Percentiles rank a stretch among this genome's conserved stretches.
phyloP scores from a whole-genome alignment of 2,888 invertebrate genomes.

The Nomada goodeniana region DNA sequence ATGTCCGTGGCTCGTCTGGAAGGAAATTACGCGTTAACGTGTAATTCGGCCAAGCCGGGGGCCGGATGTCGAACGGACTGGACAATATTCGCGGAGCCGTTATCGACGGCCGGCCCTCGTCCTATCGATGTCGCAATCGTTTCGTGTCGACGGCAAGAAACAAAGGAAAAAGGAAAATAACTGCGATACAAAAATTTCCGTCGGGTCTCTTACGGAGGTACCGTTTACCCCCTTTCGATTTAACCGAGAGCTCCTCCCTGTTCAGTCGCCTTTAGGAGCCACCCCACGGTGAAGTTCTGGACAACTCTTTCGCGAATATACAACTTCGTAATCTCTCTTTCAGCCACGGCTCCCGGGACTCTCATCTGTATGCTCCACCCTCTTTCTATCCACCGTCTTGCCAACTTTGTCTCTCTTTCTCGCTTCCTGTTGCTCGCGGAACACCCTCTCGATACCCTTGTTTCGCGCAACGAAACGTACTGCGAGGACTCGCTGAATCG shows the following conservation, averaged over 20 bases:
- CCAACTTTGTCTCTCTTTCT: constrained; percentile 15
- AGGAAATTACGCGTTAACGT: background rate
- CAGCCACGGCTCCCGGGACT: background rate
- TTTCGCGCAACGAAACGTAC: background rate
- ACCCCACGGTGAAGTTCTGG: constrained; percentile 41
- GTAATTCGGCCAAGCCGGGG: background rate
- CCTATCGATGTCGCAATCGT: constrained; percentile 54
- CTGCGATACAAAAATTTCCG: constrained; percentile 35
- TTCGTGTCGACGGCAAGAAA: constrained; percentile 46
- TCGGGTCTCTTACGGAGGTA: constrained; percentile 19
- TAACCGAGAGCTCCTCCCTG: constrained; percentile 20
- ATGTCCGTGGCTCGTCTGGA: background rate
- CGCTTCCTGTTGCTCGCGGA: constrained; percentile 6
- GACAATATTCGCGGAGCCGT: constrained; percentile 35
- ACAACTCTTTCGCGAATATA: constrained; percentile 60
- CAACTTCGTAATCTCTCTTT: constrained; percentile 53
- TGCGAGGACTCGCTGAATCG: constrained; percentile 11
- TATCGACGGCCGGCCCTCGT: constrained; percentile 54
- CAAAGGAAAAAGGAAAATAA: constrained; percentile 36
- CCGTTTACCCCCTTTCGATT: constrained; percentile 47
- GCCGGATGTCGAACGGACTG: constrained; percentile 1
- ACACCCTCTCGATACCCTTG: background rate
- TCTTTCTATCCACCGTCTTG: background rate
- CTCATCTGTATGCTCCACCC: background rate
- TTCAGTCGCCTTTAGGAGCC: constrained; percentile 31